Conservation (phyloP, 1,140 invertebrate species). For the Cyclina sinensis region DNA sequence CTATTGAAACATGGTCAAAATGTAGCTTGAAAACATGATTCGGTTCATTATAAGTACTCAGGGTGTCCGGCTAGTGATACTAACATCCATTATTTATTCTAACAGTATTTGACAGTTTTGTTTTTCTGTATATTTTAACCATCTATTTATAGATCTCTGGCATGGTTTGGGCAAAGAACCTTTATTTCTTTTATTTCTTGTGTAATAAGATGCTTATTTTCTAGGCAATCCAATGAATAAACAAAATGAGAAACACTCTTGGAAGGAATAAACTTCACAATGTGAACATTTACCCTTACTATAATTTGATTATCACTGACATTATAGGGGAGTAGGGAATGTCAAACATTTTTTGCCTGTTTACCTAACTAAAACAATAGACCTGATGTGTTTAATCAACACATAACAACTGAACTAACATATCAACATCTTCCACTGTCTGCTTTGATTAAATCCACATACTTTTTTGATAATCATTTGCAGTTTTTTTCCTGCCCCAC, state of each 20-base stretch:
- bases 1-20: too few relatives aligned
- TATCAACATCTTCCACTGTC: not conserved
- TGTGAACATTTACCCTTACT: slow-evolving; percentile 19
- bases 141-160: not conserved
- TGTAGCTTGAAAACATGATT: too few relatives aligned
- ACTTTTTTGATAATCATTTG: too few relatives aligned
- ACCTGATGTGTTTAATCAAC: not conserved
- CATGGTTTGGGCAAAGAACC: not conserved
- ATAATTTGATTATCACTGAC: slow-evolving; percentile 35
- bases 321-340: slow-evolving; percentile 18
- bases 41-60: too few relatives aligned
- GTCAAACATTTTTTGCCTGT: slow-evolving; percentile 38
- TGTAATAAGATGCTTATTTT: slow-evolving; percentile 7
- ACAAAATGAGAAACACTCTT: slow-evolving; percentile 44
- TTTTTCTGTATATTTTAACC: too few relatives aligned
- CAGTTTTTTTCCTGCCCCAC: too few relatives aligned
- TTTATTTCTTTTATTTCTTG: slow-evolving; percentile 23
- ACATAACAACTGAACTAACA: not conserved
- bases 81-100: too few relatives aligned
- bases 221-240: not conserved
- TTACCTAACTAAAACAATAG: slow-evolving; percentile 6
- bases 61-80: too few relatives aligned
- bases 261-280: slow-evolving; percentile 21
- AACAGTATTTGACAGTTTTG: too few relatives aligned
- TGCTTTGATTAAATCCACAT: too few relatives aligned